A percentile compares a stretch with the other conserved stretches of the same genome.
Conservation (phyloP, 2,888 invertebrate genomes). For the Embidobia sp. region DNA sequence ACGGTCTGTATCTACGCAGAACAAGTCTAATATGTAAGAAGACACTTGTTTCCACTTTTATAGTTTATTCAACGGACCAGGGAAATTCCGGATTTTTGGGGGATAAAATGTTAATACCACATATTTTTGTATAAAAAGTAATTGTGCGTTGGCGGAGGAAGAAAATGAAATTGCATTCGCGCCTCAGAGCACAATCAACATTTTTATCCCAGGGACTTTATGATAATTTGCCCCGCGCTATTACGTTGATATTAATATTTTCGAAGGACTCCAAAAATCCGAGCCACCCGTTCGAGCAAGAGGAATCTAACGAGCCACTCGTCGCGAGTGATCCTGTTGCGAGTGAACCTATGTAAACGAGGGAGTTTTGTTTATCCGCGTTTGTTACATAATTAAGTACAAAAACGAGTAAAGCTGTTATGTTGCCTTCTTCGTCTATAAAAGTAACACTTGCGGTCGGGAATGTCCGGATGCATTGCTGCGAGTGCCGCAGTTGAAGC, state of each 20-base stretch:
- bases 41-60: slow-evolving; percentile 50
- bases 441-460: slow-evolving; percentile 19
- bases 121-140: slow-evolving; percentile 37
- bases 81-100: slow-evolving; percentile 56
- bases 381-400: slow-evolving; percentile 16
- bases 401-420: slow-evolving; percentile 31
- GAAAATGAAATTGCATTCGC: slow-evolving; percentile 17
- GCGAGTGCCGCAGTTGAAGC: slow-evolving; percentile 21
- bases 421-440: slow-evolving; percentile 31
- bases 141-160: slow-evolving; percentile 14
- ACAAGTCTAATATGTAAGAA: slow-evolving; percentile 30
- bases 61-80: slow-evolving; percentile 53
- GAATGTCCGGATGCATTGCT: slow-evolving; percentile 32
- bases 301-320: slow-evolving; percentile 34
- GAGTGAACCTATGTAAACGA: background rate
- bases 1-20: slow-evolving; percentile 55
- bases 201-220: slow-evolving; percentile 30
- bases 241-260: background rate
- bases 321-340: slow-evolving; percentile 6
- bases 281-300: slow-evolving; percentile 45
- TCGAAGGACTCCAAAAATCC: slow-evolving; percentile 24
- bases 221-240: slow-evolving; percentile 11
- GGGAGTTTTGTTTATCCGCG: slow-evolving; percentile 1
- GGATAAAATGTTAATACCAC: slow-evolving; percentile 9
- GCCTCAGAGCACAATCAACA: slow-evolving; percentile 24